Evolutionary conservation across 2,888 invertebrate species (phyloP).

Genomic region (Rhamnusium bicolor): DNA sequence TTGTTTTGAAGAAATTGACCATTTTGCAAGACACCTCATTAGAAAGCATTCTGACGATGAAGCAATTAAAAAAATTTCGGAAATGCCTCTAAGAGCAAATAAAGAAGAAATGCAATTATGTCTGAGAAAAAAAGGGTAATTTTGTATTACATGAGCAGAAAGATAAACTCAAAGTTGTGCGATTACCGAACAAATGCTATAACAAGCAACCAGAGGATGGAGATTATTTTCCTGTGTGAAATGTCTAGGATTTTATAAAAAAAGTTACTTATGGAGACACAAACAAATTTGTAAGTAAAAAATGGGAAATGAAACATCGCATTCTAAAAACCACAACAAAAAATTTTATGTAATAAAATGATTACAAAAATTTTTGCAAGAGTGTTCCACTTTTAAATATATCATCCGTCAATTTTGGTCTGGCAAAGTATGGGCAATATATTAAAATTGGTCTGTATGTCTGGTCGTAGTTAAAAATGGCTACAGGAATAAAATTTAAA

Average conservation of each 20-base stretch:
- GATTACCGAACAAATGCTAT: constrained; percentile 9
- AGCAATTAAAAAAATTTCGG: constrained; percentile 20
- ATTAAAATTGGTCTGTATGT: not conserved
- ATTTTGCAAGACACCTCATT: constrained; percentile 20
- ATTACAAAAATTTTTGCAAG: too few relatives aligned
- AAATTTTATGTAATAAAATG: too few relatives aligned
- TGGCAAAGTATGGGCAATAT: not conserved
- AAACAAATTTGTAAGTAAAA: constrained; percentile 20
- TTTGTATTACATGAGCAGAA: constrained; percentile 8
- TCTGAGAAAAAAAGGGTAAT: constrained; percentile 6
- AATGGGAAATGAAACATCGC: not conserved
- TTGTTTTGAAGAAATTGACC: constrained; percentile 24
- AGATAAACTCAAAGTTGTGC: constrained; percentile 12
- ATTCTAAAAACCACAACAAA: constrained; percentile 1
- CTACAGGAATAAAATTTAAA: not conserved
- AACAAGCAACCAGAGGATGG: constrained; percentile 1
- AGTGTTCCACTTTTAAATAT: not conserved
- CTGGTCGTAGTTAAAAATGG: not conserved
- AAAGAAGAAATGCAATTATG: constrained; percentile 21
- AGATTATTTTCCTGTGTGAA: constrained; percentile 33
- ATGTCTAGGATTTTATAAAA: constrained; percentile 32
- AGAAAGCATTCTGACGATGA: constrained; percentile 27
- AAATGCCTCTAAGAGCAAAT: constrained; percentile 20
- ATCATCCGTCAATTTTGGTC: not conserved
- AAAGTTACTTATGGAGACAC: constrained; percentile 34